These are phyloP conservation scores for Ophion slaviceki DNA, from an alignment of 2,888 invertebrate species.

Conservation along the genomic window DNA sequence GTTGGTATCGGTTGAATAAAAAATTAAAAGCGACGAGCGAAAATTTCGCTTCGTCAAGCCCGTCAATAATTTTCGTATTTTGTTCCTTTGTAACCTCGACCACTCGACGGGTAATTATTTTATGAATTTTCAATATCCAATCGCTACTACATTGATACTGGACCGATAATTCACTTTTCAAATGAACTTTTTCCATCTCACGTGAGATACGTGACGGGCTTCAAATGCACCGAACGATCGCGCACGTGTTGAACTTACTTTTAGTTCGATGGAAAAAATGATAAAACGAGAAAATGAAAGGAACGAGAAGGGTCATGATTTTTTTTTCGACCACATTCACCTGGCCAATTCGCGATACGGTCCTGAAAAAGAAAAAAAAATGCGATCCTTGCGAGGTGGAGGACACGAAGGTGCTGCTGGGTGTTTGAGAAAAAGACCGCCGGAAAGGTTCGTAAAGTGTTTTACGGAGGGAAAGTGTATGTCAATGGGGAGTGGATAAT, in stretches of 20 bases:
- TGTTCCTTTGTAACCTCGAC: neutral
- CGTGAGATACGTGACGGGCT: conserved; percentile 24
- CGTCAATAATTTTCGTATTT: neutral
- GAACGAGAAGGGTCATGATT: neutral
- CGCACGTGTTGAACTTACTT: neutral
- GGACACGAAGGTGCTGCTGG: neutral
- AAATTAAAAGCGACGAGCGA: neutral
- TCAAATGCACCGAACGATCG: conserved; percentile 25
- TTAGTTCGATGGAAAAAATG: neutral
- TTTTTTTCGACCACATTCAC: conserved; percentile 20
- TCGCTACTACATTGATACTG: neutral
- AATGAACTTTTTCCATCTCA: conserved; percentile 26
- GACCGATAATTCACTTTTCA: conserved; percentile 29
- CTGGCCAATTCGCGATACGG: neutral
- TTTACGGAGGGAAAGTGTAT: neutral
- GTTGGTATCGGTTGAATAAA: neutral
- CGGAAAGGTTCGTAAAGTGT: neutral
- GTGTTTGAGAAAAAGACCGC: neutral
- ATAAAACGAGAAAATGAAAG: neutral
- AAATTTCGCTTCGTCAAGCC: neutral
- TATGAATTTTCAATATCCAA: neutral
- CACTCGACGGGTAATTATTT: conserved; percentile 17
- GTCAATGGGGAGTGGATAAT: neutral
- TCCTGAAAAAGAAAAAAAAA: neutral
- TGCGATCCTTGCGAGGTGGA: neutral